Evolutionary conservation across 2,888 invertebrate genomes (phyloP).

Genomic region (Malthinus flaveolus): DNA sequence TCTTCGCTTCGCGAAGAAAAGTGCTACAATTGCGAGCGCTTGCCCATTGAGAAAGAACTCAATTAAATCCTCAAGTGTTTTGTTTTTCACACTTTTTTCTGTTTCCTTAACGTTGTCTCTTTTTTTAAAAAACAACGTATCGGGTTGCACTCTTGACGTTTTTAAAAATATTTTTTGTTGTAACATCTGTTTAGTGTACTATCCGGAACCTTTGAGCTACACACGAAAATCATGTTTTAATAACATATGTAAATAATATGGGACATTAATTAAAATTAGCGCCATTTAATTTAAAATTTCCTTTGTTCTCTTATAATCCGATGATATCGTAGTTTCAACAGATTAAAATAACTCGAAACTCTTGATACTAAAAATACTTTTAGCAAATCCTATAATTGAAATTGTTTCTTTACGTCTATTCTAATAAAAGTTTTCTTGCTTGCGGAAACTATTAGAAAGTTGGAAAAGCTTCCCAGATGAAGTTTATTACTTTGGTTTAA

Average conservation of each 20-base stretch:
- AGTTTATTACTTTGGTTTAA: slow-evolving; percentile 5
- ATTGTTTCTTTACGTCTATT: slow-evolving; percentile 3
- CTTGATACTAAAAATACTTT: too few relatives aligned
- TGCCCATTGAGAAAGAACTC: too few relatives aligned
- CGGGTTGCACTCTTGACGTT: neutral
- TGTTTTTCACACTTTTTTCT: neutral
- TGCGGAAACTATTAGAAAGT: neutral
- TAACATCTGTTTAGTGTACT: slow-evolving; percentile 1
- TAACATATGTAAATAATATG: neutral
- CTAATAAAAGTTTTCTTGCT: slow-evolving; percentile 6
- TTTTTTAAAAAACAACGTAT: neutral
- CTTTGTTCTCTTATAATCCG: too few relatives aligned
- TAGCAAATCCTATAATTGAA: slow-evolving; percentile 4
- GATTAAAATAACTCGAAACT: too few relatives aligned
- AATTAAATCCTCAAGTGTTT: neutral
- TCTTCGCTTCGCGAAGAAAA: too few relatives aligned
- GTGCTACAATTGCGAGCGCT: too few relatives aligned
- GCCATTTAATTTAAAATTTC: neutral
- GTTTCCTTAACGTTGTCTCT: neutral
- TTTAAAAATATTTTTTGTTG: slow-evolving; percentile 1
- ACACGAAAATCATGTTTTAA: neutral
- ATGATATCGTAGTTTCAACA: too few relatives aligned
- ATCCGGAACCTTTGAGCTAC: slow-evolving; percentile 1
- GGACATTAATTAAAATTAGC: neutral
- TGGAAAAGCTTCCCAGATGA: neutral